A percentile compares a stretch with the other conserved stretches of the same genome.
Evolutionary conservation across 1,140 invertebrate species (phyloP).

Genomic region (Brachionus plicatilis): DNA sequence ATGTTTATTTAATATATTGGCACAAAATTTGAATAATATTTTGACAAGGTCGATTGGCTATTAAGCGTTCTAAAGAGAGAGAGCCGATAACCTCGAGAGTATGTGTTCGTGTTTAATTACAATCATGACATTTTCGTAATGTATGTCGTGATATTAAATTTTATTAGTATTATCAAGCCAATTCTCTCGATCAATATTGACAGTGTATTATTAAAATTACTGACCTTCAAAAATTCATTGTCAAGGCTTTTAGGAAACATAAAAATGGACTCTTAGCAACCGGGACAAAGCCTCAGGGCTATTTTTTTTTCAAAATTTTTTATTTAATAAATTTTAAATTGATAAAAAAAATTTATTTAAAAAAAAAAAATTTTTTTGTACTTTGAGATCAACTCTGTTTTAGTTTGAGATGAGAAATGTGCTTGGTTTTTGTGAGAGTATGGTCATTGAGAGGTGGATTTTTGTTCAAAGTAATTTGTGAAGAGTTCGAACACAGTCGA

Average conservation of each 20-base stretch:
- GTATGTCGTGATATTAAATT: slow-evolving; percentile 1
- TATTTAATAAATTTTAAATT: too few species aligned
- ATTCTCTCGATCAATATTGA: background rate
- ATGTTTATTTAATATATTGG: background rate
- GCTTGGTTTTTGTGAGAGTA: background rate
- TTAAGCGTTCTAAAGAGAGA: background rate
- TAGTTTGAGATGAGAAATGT: background rate
- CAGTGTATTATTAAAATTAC: background rate
- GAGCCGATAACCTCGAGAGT: background rate
- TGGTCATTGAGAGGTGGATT: background rate
- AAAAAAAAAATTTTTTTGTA: background rate
- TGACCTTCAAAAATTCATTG: background rate
- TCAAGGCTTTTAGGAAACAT: background rate
- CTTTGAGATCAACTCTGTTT: background rate
- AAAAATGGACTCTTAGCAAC: background rate
- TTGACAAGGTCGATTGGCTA: background rate
- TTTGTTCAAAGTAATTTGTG: background rate
- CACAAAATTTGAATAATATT: background rate
- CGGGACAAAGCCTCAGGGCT: background rate
- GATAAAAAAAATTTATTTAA: too few species aligned
- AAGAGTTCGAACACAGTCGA: background rate
- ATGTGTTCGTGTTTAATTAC: background rate
- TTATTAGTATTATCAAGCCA: background rate
- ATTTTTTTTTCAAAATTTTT: background rate
- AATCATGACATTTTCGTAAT: background rate